phyloP scores from a whole-genome alignment of 2,888 invertebrate species.

The Melikaiella ostensackeni region DNA sequence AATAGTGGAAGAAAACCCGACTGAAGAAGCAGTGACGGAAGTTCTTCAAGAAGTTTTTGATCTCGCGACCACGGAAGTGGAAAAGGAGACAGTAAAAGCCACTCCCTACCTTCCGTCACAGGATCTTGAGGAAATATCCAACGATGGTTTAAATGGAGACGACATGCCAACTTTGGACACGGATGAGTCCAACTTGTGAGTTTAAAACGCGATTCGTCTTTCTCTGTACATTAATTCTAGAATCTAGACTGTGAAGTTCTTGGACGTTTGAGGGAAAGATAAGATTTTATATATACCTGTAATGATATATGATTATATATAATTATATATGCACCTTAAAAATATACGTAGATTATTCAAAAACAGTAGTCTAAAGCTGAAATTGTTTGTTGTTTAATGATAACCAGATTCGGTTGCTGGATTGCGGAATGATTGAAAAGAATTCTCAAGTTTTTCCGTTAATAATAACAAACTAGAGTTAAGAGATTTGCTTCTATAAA shows the following conservation, averaged over 20 bases:
- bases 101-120: not conserved
- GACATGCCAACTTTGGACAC: conserved; percentile 63
- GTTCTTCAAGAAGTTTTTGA: conserved; percentile 59
- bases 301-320: not conserved
- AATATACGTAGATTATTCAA: conserved; percentile 1
- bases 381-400: not conserved
- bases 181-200: conserved; percentile 45
- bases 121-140: conserved; percentile 61
- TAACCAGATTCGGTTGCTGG: not conserved
- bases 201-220: conserved; percentile 15
- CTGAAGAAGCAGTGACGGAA: conserved; percentile 45
- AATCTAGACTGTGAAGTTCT: conserved; percentile 6
- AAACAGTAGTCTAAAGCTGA: not conserved
- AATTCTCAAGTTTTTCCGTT: not conserved
- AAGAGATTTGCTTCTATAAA: not conserved
- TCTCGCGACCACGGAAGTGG: conserved; percentile 57
- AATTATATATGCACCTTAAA: not conserved
- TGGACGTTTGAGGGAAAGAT: conserved; percentile 3
- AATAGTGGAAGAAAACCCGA: conserved; percentile 25
- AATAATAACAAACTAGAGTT: not conserved
- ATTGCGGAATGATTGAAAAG: not conserved
- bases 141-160: conserved; percentile 48
- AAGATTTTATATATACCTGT: conserved; percentile 13
- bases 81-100: conserved; percentile 46
- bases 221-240: conserved; percentile 7